A percentile compares a stretch with the other conserved stretches of the same genome.
phyloP scores from a whole-genome alignment of 2,888 invertebrate species.

The Polymixis lichenea region DNA sequence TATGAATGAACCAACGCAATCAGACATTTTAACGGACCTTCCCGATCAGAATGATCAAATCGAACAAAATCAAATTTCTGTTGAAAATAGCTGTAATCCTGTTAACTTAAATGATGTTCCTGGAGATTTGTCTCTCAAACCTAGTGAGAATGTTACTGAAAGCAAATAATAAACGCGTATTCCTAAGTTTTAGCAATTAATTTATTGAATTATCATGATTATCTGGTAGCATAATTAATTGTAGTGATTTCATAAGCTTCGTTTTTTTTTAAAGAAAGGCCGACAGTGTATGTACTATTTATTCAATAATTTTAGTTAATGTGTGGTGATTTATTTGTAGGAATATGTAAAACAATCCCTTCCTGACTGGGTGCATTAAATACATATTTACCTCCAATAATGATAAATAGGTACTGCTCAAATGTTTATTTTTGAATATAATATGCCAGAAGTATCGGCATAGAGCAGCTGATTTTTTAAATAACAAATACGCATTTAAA shows the following conservation, averaged over 20 bases:
- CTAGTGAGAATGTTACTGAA: conserved; percentile 38
- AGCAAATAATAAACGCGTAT: conserved; percentile 30
- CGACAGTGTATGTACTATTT: conserved; percentile 36
- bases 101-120: conserved; percentile 41
- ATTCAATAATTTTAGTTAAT: conserved; percentile 33
- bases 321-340: conserved; percentile 45
- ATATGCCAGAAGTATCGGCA: neutral
- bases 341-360: conserved; percentile 19
- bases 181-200: conserved; percentile 32
- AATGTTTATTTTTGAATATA: neutral
- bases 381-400: conserved; percentile 7
- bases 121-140: conserved; percentile 33
- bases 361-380: conserved; percentile 25
- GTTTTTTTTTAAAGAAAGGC: conserved; percentile 20
- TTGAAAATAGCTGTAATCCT: conserved; percentile 30
- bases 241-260: conserved; percentile 39
- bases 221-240: conserved; percentile 32
- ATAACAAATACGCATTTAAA: neutral
- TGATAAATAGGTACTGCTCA: conserved; percentile 16
- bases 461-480: neutral
- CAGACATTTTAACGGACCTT: conserved; percentile 41
- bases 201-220: conserved; percentile 27
- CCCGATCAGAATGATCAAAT: conserved; percentile 24
- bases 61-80: conserved; percentile 22
- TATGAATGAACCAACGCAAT: conserved; percentile 43